Percentiles rank a stretch among this genome's conserved stretches.
These are phyloP conservation scores for Bradypus variegatus DNA, from an alignment of 2,797 vertebrate genomes.

Conservation along the genomic window DNA sequence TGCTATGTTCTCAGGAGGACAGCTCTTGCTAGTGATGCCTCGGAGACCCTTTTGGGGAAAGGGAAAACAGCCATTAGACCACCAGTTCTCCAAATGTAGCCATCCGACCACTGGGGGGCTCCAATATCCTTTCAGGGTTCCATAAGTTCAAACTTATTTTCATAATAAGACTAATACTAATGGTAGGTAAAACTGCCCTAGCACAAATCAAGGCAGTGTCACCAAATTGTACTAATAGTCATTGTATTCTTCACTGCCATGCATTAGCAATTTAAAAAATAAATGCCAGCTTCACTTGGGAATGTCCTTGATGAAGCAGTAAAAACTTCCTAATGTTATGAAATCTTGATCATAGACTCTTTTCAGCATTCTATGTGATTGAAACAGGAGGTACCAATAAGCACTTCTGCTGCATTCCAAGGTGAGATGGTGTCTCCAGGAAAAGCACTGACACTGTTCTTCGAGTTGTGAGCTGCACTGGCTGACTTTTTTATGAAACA, in stretches of 20 bases:
- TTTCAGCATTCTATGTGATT: not conserved
- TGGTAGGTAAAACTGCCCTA: not conserved
- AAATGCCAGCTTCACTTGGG: not conserved
- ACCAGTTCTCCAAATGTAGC: not conserved
- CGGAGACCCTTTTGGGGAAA: not conserved
- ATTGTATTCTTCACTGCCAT: not conserved
- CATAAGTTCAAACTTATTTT: conserved; percentile 38
- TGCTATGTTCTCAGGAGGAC: not conserved
- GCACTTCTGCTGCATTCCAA: not conserved
- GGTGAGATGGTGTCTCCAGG: not conserved
- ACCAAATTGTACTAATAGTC: not conserved
- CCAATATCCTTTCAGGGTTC: not conserved
- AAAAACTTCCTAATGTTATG: not conserved
- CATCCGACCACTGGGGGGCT: not conserved
- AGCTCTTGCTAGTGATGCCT: not conserved
- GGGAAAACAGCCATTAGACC: not conserved
- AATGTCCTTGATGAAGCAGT: not conserved
- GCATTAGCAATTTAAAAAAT: not conserved
- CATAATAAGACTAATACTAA: not conserved
- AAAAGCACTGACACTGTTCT: not conserved
- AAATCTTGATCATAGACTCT: not conserved
- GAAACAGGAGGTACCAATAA: not conserved
- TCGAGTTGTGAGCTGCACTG: not conserved
- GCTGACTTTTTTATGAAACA: not conserved
- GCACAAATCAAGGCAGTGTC: not conserved